Conservation (phyloP, 92 coral and sea anemone species). For the Phenganax subtilis region DNA sequence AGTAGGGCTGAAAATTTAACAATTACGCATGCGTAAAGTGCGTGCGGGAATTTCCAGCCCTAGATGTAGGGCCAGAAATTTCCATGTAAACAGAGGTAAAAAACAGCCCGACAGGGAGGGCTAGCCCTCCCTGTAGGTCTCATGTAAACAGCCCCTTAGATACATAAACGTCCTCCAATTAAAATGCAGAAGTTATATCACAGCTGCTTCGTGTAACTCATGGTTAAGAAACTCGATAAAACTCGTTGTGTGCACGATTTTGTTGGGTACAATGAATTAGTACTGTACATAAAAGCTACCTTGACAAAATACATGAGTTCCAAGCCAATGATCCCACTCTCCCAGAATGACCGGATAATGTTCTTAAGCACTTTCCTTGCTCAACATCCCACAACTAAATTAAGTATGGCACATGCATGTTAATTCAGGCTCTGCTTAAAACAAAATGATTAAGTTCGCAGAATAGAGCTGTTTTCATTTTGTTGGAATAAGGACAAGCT, state of each 20-base stretch:
- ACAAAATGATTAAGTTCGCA: not conserved
- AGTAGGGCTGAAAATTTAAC: no score
- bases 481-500: not conserved
- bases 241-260: no score
- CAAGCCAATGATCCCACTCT: conserved; percentile 85
- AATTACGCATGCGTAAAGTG: no score
- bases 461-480: not conserved
- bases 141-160: not conserved
- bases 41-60: no score
- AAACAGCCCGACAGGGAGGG: no score
- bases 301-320: conserved; percentile 76
- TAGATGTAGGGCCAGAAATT: no score
- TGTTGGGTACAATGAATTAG: no score
- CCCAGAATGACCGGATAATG: conserved; percentile 76
- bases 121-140: no score
- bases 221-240: no score
- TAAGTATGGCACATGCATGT: not conserved
- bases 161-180: not conserved
- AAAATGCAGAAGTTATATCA: not conserved
- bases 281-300: conserved; percentile 46
- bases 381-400: conserved; percentile 82
- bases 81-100: no score
- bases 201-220: no score
- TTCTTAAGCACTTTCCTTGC: conserved; percentile 59
- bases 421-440: not conserved